These are phyloP conservation scores for Yponomeuta cagnagella DNA, from an alignment of 2,888 invertebrate genomes.

Conservation along the genomic window DNA sequence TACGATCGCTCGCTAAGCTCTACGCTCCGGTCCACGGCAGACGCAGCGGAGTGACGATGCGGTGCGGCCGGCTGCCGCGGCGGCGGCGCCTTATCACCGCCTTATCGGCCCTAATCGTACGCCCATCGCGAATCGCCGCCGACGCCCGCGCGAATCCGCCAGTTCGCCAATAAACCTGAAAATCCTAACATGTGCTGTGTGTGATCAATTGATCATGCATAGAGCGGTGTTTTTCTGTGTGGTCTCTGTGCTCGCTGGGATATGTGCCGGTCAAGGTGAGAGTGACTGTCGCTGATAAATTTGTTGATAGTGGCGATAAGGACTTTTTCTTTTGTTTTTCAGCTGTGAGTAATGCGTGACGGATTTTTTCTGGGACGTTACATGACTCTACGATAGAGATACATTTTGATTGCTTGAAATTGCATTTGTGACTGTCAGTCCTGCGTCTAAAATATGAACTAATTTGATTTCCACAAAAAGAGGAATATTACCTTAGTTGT, in stretches of 20 bases:
- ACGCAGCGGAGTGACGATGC: neutral
- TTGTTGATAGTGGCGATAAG: conserved; percentile 2
- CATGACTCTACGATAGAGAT: neutral
- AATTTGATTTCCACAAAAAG: no score
- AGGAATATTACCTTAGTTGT: no score
- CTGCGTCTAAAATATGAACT: no score
- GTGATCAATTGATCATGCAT: conserved; percentile 13
- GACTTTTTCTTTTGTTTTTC: neutral
- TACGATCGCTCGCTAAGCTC: no score
- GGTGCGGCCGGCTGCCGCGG: conserved; percentile 22
- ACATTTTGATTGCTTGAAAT: neutral
- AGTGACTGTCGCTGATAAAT: conserved; percentile 22
- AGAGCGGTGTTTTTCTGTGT: conserved; percentile 36
- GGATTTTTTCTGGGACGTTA: neutral
- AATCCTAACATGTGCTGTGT: conserved; percentile 1
- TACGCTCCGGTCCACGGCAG: neutral
- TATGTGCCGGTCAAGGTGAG: conserved; percentile 60
- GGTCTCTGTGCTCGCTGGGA: conserved; percentile 35
- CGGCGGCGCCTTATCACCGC: conserved; percentile 40
- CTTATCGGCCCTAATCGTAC: conserved; percentile 67
- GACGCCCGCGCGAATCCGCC: conserved; percentile 49
- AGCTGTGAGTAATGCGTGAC: neutral
- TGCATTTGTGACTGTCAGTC: no score
- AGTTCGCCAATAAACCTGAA: conserved; percentile 1
- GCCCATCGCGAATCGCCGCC: conserved; percentile 55